Base-by-base conservation (phyloP, 2,113 vertebrate genomes). In the Balaeniceps rex region DNA sequence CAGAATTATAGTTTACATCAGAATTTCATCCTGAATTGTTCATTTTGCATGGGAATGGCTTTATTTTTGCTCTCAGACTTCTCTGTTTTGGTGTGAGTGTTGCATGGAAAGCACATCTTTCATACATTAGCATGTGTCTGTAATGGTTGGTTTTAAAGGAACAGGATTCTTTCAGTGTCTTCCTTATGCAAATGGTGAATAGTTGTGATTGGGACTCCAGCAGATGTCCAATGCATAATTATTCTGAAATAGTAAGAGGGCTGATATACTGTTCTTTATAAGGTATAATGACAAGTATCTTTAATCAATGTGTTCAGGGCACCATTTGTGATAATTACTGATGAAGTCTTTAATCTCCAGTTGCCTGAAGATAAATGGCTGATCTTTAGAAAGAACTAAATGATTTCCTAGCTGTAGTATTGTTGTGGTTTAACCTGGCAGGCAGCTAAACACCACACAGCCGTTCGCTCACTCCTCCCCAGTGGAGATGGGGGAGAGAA, bases 301-400 rank as follows among this genome's bases (percentile, higher is more conserved):
- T 94, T 91, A 95, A 95, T 95, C 75, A 95, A n/a, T 63, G 66
- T 57, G 66, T 94, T 79, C n/a, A 72, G 47, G 89, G 54, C 66
- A 85, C 26, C 15, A 65, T 94, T 96, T 93, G 49, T 91, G 91
- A 93, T 94, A 91, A 94, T 93, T 87, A 87, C 66, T 63, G 74
- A 79, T 85, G 63, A 79, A 95, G 25, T 69, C 81, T 87, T 95
- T 91, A 71, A 77, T 89, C 84, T 65, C 72, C 34, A 10, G 12
- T 74, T 69, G 58, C 81, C 78, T 89, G 58, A 95, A 91, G 91
- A 95, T 58, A 92, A 84, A 92, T 66, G 40, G 21, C 42, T 94
- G 63, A 83, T 93, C 46, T 88, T 92, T 83, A 38, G 70, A 66
- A 89, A 74, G 58, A 70, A 14, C 34, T 47, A 69, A 94, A 80